Evolutionary conservation across 2,113 vertebrate genomes (phyloP), one percentile per base, ranked within the genome.

Genomic region (Campylorhamphus procurvoides): DNA sequence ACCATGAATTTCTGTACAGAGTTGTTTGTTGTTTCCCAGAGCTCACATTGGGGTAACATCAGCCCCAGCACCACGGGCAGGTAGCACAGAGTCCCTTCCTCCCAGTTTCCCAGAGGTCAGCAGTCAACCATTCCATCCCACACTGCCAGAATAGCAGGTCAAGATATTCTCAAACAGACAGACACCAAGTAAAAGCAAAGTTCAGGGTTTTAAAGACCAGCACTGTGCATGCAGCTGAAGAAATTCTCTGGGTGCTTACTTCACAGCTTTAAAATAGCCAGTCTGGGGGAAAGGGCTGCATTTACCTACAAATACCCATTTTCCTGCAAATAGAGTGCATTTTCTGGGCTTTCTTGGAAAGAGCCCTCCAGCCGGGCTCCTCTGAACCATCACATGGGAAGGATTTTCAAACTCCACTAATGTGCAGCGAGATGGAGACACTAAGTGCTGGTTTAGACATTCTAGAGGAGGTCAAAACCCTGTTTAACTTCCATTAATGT

Each of bases 401-500:
- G 53, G 58, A 46, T 88, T 94, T 93, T 80, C 75, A 75, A 81
- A 64, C 33, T 37, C 10, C 49, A 18, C 33, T 68, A 72, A 66
- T 49, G 55, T n/a, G 24, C 4, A 4, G 49, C 0, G 2, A 83
- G 73, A 66, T 56, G 68, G 76, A 87, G 63, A 33, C 39, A 78
- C 47, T 90, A 72, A 93, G 76, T 91, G 90, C 72, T 94, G n/a
- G 46, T 60, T 83, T 84, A 75, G 73, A 75, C 37, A 27, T 84
- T 55, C 81, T 62, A 55, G 78, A 84, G 84, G 42, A 94, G 82
- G 73, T 88, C 60, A 91, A 67, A 68, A 53, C 18, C 37, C 56
- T 87, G 69, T 73, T 94, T 89, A 94, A 86, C 66, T 89, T 88
- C 77, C 62, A 81, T 93, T 86, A 84, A 87, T 84, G 83, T 76